These are phyloP conservation scores for Drosophila athabasca DNA, from an alignment of 1,140 invertebrate species.

Conservation along the genomic window DNA sequence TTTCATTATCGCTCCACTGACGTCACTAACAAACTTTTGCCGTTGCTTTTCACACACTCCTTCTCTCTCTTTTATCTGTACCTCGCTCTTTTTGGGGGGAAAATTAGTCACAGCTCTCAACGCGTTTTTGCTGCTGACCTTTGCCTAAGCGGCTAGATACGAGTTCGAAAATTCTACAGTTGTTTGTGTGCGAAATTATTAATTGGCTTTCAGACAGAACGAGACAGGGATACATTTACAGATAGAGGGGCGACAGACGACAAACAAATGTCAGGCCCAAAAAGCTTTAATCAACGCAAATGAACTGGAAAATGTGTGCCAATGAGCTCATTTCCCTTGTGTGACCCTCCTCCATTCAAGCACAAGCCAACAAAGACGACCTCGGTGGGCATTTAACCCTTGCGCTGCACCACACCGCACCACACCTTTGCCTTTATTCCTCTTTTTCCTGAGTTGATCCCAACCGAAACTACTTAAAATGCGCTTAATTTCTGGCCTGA, in stretches of 20 bases:
- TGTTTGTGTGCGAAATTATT: constrained; percentile 58
- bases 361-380: constrained; percentile 55
- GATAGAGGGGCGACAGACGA: constrained; percentile 14
- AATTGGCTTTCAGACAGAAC: constrained; percentile 58
- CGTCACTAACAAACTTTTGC: constrained; percentile 62
- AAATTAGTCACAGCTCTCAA: constrained; percentile 55
- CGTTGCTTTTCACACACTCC: constrained; percentile 22
- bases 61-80: constrained; percentile 1
- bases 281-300: constrained; percentile 77
- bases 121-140: constrained; percentile 36
- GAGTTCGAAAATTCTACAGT: constrained; percentile 22
- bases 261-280: constrained; percentile 43
- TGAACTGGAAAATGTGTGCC: constrained; percentile 79
- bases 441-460: constrained; percentile 4
- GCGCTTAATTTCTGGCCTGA: constrained; percentile 54
- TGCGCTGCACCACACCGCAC: constrained; percentile 12
- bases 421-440: background rate
- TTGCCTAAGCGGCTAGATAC: constrained; percentile 23
- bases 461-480: constrained; percentile 63
- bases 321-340: constrained; percentile 78
- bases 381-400: constrained; percentile 71
- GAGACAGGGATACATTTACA: constrained; percentile 1
- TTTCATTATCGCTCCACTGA: constrained; percentile 59
- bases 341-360: constrained; percentile 50
- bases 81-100: constrained; percentile 12